These are phyloP conservation scores for Halichondria panicea DNA, from an alignment of 37 sponge, comb jelly and placozoan genomes.

Conservation along the genomic window DNA sequence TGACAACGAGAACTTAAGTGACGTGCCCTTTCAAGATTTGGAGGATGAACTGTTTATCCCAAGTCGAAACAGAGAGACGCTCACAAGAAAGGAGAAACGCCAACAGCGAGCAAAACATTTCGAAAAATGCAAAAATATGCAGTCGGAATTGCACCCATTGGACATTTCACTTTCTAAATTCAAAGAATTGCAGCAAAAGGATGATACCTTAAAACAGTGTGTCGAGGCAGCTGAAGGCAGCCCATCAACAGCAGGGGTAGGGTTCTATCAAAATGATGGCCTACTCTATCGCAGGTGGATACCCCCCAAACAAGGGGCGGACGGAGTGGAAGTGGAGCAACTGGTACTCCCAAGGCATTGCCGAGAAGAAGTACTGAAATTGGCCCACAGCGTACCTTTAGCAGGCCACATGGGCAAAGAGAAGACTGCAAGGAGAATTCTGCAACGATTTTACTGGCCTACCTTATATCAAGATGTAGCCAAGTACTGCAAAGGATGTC, in stretches of 20 bases:
- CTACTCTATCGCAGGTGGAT: slow-evolving; percentile 30
- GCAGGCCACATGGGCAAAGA: slow-evolving; percentile 59
- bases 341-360: slow-evolving; percentile 48
- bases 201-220: slow-evolving; percentile 16
- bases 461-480: slow-evolving; percentile 37
- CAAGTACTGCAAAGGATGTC: slow-evolving; percentile 44
- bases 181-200: slow-evolving; percentile 20
- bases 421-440: slow-evolving; percentile 53
- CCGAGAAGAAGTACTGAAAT: slow-evolving; percentile 15
- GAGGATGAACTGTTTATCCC: no score
- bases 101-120: no score
- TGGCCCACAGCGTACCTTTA: slow-evolving; percentile 45
- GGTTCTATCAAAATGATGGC: slow-evolving; percentile 36
- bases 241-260: background rate
- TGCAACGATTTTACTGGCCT: slow-evolving; percentile 58
- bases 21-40: no score
- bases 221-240: background rate
- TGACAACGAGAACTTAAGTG: no score
- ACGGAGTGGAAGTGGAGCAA: slow-evolving; percentile 29
- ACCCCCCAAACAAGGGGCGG: slow-evolving; percentile 4
- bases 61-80: no score
- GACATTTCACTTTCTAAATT: slow-evolving; percentile 33
- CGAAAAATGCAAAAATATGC: no score
- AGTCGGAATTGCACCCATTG: background rate
- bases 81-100: no score